Evolutionary conservation across 2,888 invertebrate species (phyloP).

Genomic region (Agrotis segetum): DNA sequence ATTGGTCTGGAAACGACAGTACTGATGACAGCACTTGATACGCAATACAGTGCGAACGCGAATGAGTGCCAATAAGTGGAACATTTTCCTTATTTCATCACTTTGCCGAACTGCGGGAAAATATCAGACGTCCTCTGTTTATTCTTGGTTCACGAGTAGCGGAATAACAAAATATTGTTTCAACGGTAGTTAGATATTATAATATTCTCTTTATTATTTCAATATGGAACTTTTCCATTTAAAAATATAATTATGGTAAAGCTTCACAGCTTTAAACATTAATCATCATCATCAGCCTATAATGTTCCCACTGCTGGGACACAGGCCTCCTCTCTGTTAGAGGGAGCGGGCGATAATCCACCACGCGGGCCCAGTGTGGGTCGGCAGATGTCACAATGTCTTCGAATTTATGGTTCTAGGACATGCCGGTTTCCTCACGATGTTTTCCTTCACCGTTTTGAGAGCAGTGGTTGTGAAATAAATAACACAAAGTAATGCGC

Average conservation of each 20-base stretch:
- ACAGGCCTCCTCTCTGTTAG: too few species aligned
- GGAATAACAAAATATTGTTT: neutral
- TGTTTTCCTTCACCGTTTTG: too few species aligned
- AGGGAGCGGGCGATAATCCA: too few species aligned
- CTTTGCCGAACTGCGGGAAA: constrained; percentile 22
- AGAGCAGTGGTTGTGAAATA: too few species aligned
- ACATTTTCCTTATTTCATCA: constrained; percentile 36
- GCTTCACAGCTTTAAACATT: too few species aligned
- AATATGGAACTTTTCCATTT: neutral
- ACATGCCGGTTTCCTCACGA: too few species aligned
- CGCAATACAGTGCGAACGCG: constrained; percentile 3
- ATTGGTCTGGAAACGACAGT: constrained; percentile 19
- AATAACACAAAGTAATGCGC: too few species aligned
- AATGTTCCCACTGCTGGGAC: too few species aligned
- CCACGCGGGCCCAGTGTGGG: too few species aligned
- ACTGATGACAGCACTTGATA: constrained; percentile 21
- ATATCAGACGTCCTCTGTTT: constrained; percentile 29
- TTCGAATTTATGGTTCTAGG: too few species aligned
- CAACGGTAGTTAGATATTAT: neutral
- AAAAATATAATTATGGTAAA: neutral
- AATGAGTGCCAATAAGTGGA: constrained; percentile 18
- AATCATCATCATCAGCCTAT: too few species aligned
- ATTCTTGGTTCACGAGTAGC: constrained; percentile 2
- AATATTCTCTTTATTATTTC: neutral
- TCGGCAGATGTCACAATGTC: too few species aligned